phyloP scores from a whole-genome alignment of 2,797 vertebrate genomes.

The Iguana delicatissima region DNA sequence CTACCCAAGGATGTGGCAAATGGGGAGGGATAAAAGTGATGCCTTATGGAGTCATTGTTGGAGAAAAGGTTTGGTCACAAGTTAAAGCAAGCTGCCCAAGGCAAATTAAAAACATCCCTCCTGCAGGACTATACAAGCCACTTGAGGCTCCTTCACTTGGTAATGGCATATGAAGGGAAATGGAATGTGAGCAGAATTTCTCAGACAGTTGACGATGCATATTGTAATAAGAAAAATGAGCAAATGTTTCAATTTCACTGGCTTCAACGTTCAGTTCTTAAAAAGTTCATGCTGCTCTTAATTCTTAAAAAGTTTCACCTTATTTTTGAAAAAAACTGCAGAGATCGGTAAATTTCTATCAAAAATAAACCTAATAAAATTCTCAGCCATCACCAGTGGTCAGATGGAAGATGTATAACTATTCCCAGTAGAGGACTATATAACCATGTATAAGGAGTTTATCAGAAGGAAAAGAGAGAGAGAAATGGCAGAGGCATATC shows the following conservation, averaged over 20 bases:
- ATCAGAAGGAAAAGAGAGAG: no score
- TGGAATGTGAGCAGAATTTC: not conserved
- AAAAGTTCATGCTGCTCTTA: not conserved
- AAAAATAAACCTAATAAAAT: not conserved
- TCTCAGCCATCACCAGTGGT: not conserved
- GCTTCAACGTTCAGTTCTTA: not conserved
- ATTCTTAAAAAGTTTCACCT: not conserved
- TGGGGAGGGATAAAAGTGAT: not conserved
- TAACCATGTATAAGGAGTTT: not conserved
- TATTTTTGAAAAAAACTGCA: not conserved
- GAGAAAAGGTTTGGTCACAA: not conserved
- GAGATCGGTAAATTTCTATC: not conserved
- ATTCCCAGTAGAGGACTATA: not conserved
- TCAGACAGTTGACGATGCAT: no score
- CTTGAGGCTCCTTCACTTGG: not conserved
- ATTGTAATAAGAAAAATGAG: not conserved
- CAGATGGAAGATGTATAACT: not conserved
- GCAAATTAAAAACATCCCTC: not conserved
- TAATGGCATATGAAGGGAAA: not conserved
- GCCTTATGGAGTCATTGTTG: not conserved
- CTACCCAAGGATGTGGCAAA: slow-evolving; percentile 3
- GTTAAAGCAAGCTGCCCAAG: not conserved
- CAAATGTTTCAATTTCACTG: not conserved
- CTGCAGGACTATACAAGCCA: not conserved
- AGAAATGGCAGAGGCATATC: no score